Evolutionary conservation across 2,797 vertebrate genomes (phyloP).

Genomic region (Furcifer pardalis): DNA sequence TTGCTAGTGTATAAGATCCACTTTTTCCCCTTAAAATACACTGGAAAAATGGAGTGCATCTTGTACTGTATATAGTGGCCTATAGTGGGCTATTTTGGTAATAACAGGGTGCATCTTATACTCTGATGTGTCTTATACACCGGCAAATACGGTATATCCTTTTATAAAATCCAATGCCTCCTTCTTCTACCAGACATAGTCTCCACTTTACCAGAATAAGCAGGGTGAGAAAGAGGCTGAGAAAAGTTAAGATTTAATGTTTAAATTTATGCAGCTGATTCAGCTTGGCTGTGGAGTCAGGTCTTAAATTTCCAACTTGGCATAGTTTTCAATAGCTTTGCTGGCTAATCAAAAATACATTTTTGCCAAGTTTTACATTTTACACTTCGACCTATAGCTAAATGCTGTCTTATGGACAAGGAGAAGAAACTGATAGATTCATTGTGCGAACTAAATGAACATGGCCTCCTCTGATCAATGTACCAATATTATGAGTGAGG

Average conservation of each 20-base stretch:
- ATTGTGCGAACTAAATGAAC: conserved; percentile 6
- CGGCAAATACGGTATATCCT: no score
- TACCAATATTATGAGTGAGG: conserved; percentile 12
- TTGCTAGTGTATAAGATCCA: no score
- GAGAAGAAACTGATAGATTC: conserved; percentile 32
- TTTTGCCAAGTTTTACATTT: background rate
- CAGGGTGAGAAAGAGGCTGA: background rate
- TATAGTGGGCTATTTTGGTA: no score
- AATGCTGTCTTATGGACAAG: conserved; percentile 23
- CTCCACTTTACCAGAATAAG: conserved; percentile 29
- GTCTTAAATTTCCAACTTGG: conserved; percentile 27
- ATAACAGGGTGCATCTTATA: no score
- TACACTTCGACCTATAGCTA: conserved; percentile 28
- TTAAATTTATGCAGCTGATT: conserved; percentile 30
- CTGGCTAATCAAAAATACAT: conserved; percentile 32
- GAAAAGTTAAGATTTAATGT: conserved; percentile 37
- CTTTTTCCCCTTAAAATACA: no score
- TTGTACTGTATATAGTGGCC: no score
- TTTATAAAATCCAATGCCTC: conserved; percentile 5
- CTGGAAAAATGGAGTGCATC: no score
- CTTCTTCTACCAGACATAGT: conserved; percentile 15
- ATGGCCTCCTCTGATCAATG: conserved; percentile 9
- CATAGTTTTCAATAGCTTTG: conserved; percentile 28
- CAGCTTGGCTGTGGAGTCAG: conserved; percentile 9
- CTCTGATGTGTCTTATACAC: no score